Percentiles rank a stretch among this genome's conserved stretches.
These are phyloP conservation scores for Trogon surrucura DNA, from an alignment of 2,113 vertebrate genomes.

Conservation along the genomic window DNA sequence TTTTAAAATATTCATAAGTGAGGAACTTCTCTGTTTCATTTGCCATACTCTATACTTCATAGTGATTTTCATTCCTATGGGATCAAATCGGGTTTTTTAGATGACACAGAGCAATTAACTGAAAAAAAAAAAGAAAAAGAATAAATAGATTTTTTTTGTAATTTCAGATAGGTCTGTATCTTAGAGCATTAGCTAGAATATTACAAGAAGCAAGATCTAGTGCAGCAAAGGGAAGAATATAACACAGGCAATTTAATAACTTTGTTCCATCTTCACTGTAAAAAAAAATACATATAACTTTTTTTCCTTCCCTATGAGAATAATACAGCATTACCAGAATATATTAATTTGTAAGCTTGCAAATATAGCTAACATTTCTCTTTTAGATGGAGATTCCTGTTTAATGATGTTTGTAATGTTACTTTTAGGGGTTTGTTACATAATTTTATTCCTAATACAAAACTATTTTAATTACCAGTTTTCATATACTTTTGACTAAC, in stretches of 20 bases:
- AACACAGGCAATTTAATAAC: background rate
- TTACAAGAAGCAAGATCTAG: background rate
- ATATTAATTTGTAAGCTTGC: background rate
- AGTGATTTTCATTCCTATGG: background rate
- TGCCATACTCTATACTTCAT: background rate
- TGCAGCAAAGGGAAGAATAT: background rate
- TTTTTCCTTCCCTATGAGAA: background rate
- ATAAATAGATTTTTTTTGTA: background rate
- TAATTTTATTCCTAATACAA: background rate
- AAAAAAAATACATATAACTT: background rate
- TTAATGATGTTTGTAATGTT: background rate
- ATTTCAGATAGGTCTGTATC: background rate
- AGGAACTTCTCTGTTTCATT: background rate
- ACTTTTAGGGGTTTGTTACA: background rate
- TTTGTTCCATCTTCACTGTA: background rate
- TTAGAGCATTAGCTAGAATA: background rate
- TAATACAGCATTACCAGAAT: background rate
- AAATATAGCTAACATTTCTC: background rate
- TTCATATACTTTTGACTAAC: background rate
- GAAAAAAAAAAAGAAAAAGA: background rate
- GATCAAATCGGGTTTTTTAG: constrained; percentile 14
- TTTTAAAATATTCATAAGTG: constrained; percentile 30
- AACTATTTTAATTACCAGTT: background rate
- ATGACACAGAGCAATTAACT: constrained; percentile 8
- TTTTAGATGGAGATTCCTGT: background rate